Conservation (phyloP, 2,888 invertebrate species). For the Myopa tessellatipennis region DNA sequence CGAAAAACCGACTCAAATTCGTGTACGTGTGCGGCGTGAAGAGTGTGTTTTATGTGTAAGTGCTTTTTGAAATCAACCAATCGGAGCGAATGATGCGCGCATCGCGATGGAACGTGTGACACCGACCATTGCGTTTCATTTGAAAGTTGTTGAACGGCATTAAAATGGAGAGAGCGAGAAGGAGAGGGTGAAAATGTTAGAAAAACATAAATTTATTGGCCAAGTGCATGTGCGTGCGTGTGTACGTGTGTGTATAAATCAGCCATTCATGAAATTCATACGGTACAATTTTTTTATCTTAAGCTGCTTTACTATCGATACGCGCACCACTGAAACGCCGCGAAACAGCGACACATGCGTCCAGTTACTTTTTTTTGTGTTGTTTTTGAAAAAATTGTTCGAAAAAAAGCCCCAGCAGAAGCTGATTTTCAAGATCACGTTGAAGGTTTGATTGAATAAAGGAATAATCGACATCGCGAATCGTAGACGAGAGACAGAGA, state of each 20-base stretch:
- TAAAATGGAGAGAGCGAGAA: too few species aligned
- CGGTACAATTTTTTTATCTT: background rate
- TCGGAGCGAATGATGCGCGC: too few species aligned
- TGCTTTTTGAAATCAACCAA: too few species aligned
- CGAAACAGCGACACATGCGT: background rate
- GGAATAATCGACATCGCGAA: background rate
- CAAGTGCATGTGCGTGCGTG: background rate
- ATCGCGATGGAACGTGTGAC: too few species aligned
- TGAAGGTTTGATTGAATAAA: slow-evolving; percentile 26
- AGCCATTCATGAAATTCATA: slow-evolving; percentile 3
- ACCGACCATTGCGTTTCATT: too few species aligned
- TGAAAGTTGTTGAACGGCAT: too few species aligned
- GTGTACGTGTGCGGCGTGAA: too few species aligned
- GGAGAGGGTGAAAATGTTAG: too few species aligned
- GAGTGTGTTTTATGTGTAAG: too few species aligned
- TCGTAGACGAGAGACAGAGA: background rate
- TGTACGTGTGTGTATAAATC: background rate
- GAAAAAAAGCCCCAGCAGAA: background rate
- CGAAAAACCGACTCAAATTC: too few species aligned
- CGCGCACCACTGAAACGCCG: too few species aligned
- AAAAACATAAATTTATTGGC: background rate
- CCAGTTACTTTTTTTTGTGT: background rate
- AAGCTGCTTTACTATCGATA: too few species aligned
- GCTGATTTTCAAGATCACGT: slow-evolving; percentile 29
- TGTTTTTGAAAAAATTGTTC: background rate